phyloP scores from a whole-genome alignment of 2,113 vertebrate genomes.

The Paramisgurnus dabryanus region DNA sequence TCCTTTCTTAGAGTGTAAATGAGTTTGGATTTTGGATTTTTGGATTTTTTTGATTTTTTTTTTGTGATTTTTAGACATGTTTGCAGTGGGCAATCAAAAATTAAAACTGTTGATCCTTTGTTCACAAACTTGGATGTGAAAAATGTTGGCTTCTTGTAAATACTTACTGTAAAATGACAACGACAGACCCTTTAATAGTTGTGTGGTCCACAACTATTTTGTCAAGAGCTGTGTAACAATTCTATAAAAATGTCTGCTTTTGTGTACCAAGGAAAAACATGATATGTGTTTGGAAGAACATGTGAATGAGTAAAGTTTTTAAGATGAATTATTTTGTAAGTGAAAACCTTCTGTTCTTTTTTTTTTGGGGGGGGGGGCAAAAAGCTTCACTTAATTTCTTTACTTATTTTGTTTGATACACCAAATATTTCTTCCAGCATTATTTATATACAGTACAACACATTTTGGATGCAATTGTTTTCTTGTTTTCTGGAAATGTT shows the following conservation, averaged over 20 bases:
- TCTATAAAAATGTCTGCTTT: not conserved
- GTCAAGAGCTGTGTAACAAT: not conserved
- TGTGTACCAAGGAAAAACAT: not conserved
- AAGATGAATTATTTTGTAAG: not conserved
- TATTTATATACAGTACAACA: not conserved
- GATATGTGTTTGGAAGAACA: no score
- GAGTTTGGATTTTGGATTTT: not conserved
- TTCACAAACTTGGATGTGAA: not conserved
- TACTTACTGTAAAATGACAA: not conserved
- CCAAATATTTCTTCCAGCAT: slow-evolving; percentile 1
- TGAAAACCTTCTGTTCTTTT: not conserved
- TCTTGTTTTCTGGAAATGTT: not conserved
- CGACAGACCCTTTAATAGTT: not conserved
- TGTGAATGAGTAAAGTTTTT: no score
- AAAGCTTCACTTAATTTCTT: no score
- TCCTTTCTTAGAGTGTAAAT: not conserved
- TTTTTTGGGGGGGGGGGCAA: no score
- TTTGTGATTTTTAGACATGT: slow-evolving; percentile 4
- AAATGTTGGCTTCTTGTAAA: slow-evolving; percentile 3
- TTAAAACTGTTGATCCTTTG: not conserved
- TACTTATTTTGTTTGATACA: no score
- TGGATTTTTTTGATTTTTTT: no score
- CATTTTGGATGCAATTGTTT: not conserved
- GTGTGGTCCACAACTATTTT: not conserved
- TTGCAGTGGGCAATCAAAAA: slow-evolving; percentile 20